Base-by-base conservation (phyloP, 2,797 vertebrate genomes). In the Anniella stebbinsi region DNA sequence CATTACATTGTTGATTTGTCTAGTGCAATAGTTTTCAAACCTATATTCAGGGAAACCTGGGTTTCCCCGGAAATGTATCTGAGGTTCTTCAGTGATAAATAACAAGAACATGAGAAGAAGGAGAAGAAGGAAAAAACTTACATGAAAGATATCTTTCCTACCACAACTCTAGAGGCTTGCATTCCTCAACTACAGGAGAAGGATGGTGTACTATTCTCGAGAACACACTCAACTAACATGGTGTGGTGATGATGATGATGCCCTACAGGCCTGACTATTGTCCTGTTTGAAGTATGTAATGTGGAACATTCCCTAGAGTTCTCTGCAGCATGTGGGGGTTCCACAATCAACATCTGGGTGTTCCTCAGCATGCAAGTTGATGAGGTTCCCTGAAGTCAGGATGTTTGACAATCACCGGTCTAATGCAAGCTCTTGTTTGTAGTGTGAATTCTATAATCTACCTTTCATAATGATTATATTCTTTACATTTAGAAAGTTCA, bases 131-230 rank as follows among this genome's bases (percentile, higher is more conserved):
- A 36, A n/a, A 15, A 30, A 41, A 67, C 13, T 83, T 67, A 36
- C 23, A 5, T 82, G 21, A 38, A 82, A 23, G 21, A 76, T 10
- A 17, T 41, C 25, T 78, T 78, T 4, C 10, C 30, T 21, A 78
- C 48, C 7, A 28, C 13, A 23, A 17, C 33, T 28, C 0, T 0
- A n/a, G n/a, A n/a, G n/a, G n/a, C n/a, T n/a, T n/a, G n/a, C n/a
- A n/a, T n/a, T n/a, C n/a, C n/a, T n/a, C n/a, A n/a, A n/a, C n/a
- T n/a, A n/a, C 38, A 25, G n/a, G 21, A 18, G 33, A 66, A 87
- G 33, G 11, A 36, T 54, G 10, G 12, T 36, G 66, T 17, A 2
- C 6, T 28, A 15, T 2, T 54, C 8, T 15, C 69, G 13, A 36
- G 41, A 33, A 80, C 45, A 15, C 4, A 69, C 11, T 33, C 23